phyloP scores from a whole-genome alignment of 2,113 vertebrate genomes.

The Oryzias woworae region DNA sequence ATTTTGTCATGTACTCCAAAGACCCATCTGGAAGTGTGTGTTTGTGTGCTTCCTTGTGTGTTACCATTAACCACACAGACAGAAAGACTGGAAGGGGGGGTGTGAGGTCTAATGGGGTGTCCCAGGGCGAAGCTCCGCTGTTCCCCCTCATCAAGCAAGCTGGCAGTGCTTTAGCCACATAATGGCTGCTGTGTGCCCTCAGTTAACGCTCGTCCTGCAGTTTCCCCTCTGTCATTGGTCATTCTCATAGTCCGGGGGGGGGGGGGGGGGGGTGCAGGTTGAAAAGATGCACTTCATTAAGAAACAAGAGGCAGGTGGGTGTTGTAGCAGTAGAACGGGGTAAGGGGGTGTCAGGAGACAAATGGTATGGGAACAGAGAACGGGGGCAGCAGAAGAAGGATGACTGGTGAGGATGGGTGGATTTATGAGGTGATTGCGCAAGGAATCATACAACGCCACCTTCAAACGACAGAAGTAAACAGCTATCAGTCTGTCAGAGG shows the following conservation, averaged over 20 bases:
- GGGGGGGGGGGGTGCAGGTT: conserved; percentile 24
- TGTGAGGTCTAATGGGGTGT: conserved; percentile 71
- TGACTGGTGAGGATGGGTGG: conserved; percentile 6
- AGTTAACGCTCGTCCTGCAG: conserved; percentile 49
- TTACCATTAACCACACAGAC: conserved; percentile 37
- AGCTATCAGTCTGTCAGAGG: conserved; percentile 23
- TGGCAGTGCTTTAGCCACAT: conserved; percentile 69
- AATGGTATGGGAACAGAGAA: neutral
- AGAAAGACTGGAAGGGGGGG: conserved; percentile 73
- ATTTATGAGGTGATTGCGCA: conserved; percentile 44
- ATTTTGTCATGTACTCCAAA: conserved; percentile 43
- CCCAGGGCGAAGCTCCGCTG: conserved; percentile 66
- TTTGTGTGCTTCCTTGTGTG: conserved; percentile 25
- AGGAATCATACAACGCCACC: conserved; percentile 30
- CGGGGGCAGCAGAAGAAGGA: conserved; percentile 4
- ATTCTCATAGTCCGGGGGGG: conserved; percentile 53
- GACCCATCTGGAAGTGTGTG: conserved; percentile 20
- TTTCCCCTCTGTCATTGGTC: conserved; percentile 70
- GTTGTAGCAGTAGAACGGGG: conserved; percentile 1
- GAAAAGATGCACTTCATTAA: conserved; percentile 55
- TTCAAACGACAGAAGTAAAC: conserved; percentile 52
- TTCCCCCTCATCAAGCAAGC: conserved; percentile 75
- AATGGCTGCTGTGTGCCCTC: conserved; percentile 65
- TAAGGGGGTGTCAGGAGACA: conserved; percentile 12
- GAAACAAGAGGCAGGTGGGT: conserved; percentile 28